Conservation (phyloP, 2,797 vertebrate genomes). For the Dromococcyx pavoninus region DNA sequence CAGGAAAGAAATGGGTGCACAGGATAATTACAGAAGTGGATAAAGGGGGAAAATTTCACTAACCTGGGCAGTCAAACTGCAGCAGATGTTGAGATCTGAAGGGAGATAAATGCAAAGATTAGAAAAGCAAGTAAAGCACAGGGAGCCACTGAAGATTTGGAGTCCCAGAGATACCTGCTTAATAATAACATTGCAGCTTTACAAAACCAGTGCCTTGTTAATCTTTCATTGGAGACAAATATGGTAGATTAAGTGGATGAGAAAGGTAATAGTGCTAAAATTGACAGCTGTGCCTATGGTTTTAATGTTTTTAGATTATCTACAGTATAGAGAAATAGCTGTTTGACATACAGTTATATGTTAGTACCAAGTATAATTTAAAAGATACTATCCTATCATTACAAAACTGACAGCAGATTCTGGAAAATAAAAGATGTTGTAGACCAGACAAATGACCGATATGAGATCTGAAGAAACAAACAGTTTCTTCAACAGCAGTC, state of each 20-base stretch:
- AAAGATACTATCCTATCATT: neutral
- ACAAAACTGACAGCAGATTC: neutral
- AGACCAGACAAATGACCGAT: neutral
- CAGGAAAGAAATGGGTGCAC: slow-evolving; percentile 2
- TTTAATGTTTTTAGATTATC: neutral
- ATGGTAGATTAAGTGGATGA: neutral
- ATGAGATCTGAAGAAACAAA: neutral
- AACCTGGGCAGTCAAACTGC: slow-evolving; percentile 77
- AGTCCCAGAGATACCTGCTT: neutral
- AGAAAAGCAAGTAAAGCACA: slow-evolving; percentile 74
- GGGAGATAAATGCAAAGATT: slow-evolving; percentile 80
- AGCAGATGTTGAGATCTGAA: slow-evolving; percentile 80
- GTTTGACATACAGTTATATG: neutral
- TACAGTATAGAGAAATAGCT: neutral
- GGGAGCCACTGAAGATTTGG: slow-evolving; percentile 39
- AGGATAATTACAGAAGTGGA: slow-evolving; percentile 29
- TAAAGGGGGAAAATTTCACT: slow-evolving; percentile 68
- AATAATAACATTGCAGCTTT: neutral
- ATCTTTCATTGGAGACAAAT: neutral
- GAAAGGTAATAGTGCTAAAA: neutral
- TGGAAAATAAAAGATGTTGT: neutral
- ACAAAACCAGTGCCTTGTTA: slow-evolving; percentile 11
- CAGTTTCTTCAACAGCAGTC: neutral
- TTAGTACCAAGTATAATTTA: neutral
- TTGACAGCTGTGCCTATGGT: neutral